Evolutionary conservation across 2,113 vertebrate species (phyloP), one percentile per base, ranked within the genome.

Genomic region (Lampris incognitus): DNA sequence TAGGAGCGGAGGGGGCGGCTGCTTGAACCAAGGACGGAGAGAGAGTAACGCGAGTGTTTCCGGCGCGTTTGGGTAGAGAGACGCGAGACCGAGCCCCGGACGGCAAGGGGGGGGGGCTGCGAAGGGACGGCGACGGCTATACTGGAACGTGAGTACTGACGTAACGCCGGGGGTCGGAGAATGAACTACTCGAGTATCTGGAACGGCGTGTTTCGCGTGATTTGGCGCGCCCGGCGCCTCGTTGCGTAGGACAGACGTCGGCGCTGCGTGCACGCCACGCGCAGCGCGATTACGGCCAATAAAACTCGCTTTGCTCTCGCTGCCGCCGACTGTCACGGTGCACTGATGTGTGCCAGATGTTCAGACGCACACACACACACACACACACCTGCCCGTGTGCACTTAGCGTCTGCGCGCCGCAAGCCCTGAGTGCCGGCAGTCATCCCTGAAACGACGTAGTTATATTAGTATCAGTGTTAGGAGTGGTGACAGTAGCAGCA

Each of bases 141-240:
- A 58, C 24, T 86, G 91, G 90, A 83, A 92, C 84, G 87, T 79
- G 90, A 93, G 86, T 76, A 77, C 69, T 92, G 94, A 94, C 93
- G 92, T 89, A 86, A 88, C 88, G 63, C 84, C 66, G 63, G 69
- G 24, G 76, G 41, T 82, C 67, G 89, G 88, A 91, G 89, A 87
- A 92, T 94, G 88, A 88, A 85, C 88, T 89, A 85, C 91, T 92
- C 91, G 79, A 92, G 87, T 87, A 88, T 75, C 85, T 91, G 90
- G 91, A 90, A 90, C 87, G 80, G 85, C 46, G 87, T 78, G 71
- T 87, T 76, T 82, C 70, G 68, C 88, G 80, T 75, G 88, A 86
- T 85, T 89, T 89, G 85, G 78, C 74, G 85, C 74, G 82, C 85
- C 51, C 70, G 74, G 82, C 71, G 49, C 81, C 56, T 82, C 59